phyloP scores from a whole-genome alignment of 2,113 vertebrate species.

The Acrocephalus kingi region DNA sequence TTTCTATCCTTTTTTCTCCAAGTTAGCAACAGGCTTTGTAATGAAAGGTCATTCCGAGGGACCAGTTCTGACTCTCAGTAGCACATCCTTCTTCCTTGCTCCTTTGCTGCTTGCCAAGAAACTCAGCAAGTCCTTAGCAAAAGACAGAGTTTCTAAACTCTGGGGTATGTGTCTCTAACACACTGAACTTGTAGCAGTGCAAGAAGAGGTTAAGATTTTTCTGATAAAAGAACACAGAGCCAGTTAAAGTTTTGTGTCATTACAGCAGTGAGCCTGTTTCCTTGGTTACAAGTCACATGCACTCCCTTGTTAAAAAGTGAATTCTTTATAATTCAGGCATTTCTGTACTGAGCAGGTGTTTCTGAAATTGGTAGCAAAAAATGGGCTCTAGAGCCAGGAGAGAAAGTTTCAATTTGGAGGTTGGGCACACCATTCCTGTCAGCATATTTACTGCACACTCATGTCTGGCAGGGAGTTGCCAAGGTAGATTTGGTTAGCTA shows the following conservation, averaged over 20 bases:
- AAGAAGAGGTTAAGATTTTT: constrained; percentile 26
- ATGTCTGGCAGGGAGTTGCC: not conserved
- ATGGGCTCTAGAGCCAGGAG: not conserved
- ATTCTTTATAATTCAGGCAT: not conserved
- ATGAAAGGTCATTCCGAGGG: not conserved
- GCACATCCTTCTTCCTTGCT: not conserved
- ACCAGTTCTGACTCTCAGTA: not conserved
- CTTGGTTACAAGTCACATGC: constrained; percentile 51
- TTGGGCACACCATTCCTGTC: not conserved
- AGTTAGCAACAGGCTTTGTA: not conserved
- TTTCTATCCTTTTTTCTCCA: not conserved
- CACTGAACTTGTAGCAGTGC: not conserved
- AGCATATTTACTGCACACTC: not conserved
- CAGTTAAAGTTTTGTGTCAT: constrained; percentile 31
- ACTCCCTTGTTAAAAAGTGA: constrained; percentile 22
- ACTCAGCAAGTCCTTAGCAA: not conserved
- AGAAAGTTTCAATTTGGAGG: not conserved
- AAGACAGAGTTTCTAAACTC: not conserved
- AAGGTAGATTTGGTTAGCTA: not conserved
- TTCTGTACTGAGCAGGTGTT: constrained; percentile 37
- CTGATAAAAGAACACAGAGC: not conserved
- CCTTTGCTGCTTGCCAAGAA: not conserved
- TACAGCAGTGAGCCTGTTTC: constrained; percentile 32
- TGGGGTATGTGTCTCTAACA: not conserved
- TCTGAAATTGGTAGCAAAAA: constrained; percentile 17